These are phyloP conservation scores for Agrochola lychnidis DNA, from an alignment of 2,888 invertebrate genomes.

Conservation along the genomic window DNA sequence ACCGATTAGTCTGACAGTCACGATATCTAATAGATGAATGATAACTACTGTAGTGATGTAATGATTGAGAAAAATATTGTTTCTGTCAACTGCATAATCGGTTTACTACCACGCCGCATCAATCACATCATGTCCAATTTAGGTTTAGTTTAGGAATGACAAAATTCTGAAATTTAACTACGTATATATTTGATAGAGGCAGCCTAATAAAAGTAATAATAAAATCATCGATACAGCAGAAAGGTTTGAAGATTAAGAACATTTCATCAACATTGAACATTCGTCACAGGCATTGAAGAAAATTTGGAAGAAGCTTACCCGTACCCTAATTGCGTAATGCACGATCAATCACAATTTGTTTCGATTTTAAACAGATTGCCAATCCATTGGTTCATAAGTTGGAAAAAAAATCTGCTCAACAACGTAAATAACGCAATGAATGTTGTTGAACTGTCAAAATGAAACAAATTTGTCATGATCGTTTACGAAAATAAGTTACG, in stretches of 20 bases:
- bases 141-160: neutral
- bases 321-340: too few species aligned
- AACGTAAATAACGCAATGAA: too few species aligned
- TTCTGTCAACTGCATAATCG: slow-evolving; percentile 18
- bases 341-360: too few species aligned
- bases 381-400: too few species aligned
- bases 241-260: neutral
- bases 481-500: too few species aligned
- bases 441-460: too few species aligned
- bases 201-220: neutral
- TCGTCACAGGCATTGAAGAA: too few species aligned
- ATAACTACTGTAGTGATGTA: slow-evolving; percentile 20
- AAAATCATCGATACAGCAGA: neutral
- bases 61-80: slow-evolving; percentile 14
- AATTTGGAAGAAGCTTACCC: too few species aligned
- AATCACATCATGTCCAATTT: slow-evolving; percentile 1
- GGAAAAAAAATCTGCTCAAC: too few species aligned
- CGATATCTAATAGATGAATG: slow-evolving; percentile 27
- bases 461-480: too few species aligned
- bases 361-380: too few species aligned
- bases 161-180: neutral
- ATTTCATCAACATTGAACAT: too few species aligned
- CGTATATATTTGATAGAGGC: neutral
- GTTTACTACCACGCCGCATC: neutral
- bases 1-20: slow-evolving; percentile 5